Evolutionary conservation across 92 coral and sea anemone genomes (phyloP).

Genomic region (Plumapathes pennacea): DNA sequence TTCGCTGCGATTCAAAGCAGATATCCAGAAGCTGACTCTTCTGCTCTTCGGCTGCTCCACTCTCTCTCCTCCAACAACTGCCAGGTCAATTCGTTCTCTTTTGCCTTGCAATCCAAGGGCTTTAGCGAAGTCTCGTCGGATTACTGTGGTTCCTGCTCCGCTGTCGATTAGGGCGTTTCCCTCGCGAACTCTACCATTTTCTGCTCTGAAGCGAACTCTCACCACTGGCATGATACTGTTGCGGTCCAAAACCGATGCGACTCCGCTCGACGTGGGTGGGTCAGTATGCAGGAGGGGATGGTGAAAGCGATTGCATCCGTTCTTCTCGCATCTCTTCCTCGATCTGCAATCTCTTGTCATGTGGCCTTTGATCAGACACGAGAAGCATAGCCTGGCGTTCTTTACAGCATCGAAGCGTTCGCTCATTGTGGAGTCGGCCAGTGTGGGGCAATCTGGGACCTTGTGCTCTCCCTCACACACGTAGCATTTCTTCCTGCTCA

Average conservation of each 20-base stretch:
- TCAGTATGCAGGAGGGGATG: conserved; percentile 40
- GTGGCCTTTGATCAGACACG: conserved; percentile 21
- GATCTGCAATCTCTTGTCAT: conserved; percentile 31
- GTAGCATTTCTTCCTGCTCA: conserved; percentile 3
- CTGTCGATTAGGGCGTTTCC: conserved; percentile 58
- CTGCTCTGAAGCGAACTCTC: conserved; percentile 43
- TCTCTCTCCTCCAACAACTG: conserved; percentile 40
- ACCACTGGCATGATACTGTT: conserved; percentile 48
- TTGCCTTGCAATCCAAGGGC: conserved; percentile 45
- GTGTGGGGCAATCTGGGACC: conserved; percentile 33
- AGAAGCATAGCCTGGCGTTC: conserved; percentile 3
- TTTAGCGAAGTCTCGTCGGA: conserved; percentile 39
- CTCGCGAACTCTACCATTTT: conserved; percentile 37
- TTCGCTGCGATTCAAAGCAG: conserved; percentile 12
- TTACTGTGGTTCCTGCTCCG: conserved; percentile 63
- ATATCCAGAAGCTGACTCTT: conserved; percentile 34
- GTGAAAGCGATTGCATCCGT: conserved; percentile 38
- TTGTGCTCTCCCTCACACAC: conserved; percentile 29
- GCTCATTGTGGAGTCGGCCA: conserved; percentile 3
- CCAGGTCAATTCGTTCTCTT: conserved; percentile 29
- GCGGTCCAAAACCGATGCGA: conserved; percentile 27
- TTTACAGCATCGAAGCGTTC: conserved; percentile 6
- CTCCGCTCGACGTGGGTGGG: conserved; percentile 15
- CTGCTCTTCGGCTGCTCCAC: conserved; percentile 37
- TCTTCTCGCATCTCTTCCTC: conserved; percentile 26